Base-by-base conservation (phyloP, 92 coral and sea anemone species). In the Epizoanthus rinbou region DNA sequence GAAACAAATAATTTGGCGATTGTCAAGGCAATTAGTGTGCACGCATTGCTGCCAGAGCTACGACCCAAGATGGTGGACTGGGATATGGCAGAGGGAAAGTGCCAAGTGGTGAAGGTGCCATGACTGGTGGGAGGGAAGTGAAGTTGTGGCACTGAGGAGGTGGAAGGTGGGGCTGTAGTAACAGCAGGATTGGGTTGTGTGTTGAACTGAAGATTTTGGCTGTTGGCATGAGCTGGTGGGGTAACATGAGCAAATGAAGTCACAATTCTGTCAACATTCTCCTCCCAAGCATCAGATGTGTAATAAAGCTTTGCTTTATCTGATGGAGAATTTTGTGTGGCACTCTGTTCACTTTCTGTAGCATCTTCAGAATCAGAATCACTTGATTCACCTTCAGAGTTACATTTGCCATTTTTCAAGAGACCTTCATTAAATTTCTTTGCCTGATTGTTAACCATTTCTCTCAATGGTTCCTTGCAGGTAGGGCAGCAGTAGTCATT, bases 101-200 rank as follows among this genome's bases (percentile, higher is more conserved):
- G 76, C 57, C 76, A 71, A 6, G 76, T 71, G 45, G 76, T 71
- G 45, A 71, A 71, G 45, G 22, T 39, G 31, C 76, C 57, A 71
- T 71, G 76, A 43, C 47, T 71, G 15, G 45, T 37, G n/a, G 76
- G 76, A 57, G 35, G 31, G 18, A 71, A 25, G 58, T 71, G 76
- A 4, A 71, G 28, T 18, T 43, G 58, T 39, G 58, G 73, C 7
- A 68, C 47, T 25, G 73, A 68, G 16, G 47, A 25, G 16, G 47
- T 33, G 16, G 73, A 25, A 3, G 43, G 73, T 25, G 73, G 47
- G 33, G 73, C 54, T 68, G 50, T 25, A 11, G 45, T 25, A 31
- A n/a, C 43, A 25, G 4, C 16, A 7, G 31, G 73, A 0, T 6
- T 10, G 14, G 43, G 47, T 69, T 28, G 50, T 9, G 74, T 69